Evolutionary conservation across 2,888 invertebrate genomes (phyloP).

Genomic region (Microchrysa polita): DNA sequence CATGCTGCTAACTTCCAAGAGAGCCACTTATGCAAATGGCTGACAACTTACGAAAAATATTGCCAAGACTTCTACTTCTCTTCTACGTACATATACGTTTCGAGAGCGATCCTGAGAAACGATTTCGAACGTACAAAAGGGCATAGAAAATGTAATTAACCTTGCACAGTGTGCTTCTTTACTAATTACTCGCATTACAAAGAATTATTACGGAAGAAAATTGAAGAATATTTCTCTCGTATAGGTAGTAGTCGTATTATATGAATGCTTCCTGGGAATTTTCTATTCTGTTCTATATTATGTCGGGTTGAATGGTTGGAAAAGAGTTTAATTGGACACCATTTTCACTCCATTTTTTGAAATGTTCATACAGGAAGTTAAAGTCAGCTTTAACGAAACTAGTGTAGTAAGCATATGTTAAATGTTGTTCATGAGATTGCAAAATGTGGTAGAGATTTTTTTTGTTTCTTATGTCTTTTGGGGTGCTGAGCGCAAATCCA

Average conservation of each 20-base stretch:
- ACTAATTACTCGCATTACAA: conserved; percentile 9
- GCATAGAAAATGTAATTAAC: conserved; percentile 28
- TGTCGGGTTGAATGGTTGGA: not conserved
- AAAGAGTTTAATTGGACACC: not conserved
- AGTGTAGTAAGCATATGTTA: too few species aligned
- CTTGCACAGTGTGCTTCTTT: not conserved
- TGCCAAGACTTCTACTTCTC: not conserved
- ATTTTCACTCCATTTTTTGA: too few species aligned
- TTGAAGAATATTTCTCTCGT: not conserved
- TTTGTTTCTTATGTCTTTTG: too few species aligned
- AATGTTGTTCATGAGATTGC: too few species aligned
- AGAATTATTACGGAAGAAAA: conserved; percentile 12
- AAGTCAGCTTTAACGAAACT: too few species aligned
- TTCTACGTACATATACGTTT: not conserved
- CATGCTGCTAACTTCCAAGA: not conserved
- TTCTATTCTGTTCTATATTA: not conserved
- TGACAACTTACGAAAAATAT: conserved; percentile 14
- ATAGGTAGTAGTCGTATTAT: not conserved
- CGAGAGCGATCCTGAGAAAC: conserved; percentile 6
- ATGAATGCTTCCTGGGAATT: too few species aligned
- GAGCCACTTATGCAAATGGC: conserved; percentile 30
- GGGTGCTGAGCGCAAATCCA: too few species aligned
- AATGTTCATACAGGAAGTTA: too few species aligned
- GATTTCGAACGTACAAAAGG: conserved; percentile 7
- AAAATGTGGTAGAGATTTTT: too few species aligned